Conservation (phyloP, 2,113 vertebrate species). For the Tamias sibiricus region DNA sequence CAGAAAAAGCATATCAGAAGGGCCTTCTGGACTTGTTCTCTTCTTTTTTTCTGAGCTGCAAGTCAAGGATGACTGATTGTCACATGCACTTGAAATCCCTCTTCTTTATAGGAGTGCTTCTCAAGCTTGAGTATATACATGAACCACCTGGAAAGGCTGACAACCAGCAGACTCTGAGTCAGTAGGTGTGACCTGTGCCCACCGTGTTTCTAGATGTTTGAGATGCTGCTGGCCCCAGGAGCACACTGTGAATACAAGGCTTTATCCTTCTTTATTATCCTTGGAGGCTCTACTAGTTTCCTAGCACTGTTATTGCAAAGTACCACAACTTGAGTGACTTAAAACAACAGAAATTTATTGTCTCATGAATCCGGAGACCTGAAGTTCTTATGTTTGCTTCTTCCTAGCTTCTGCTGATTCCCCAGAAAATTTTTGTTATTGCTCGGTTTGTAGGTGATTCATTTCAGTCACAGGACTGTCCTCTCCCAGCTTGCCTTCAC, state of each 20-base stretch:
- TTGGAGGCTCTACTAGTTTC: background rate
- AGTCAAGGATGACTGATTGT: background rate
- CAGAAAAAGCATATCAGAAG: background rate
- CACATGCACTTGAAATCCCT: background rate
- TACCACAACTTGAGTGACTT: background rate
- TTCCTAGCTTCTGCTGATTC: background rate
- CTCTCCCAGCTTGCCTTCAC: background rate
- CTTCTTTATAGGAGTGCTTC: background rate
- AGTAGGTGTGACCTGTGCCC: background rate
- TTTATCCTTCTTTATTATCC: background rate
- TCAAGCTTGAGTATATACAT: background rate
- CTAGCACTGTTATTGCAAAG: background rate
- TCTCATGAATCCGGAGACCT: background rate
- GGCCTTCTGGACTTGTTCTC: background rate
- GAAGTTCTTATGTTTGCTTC: background rate
- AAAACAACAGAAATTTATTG: background rate
- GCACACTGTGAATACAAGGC: background rate
- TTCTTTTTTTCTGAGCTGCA: background rate
- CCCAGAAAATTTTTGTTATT: background rate
- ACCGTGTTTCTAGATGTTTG: accelerated
- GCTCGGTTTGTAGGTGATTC: background rate
- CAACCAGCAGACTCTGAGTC: background rate
- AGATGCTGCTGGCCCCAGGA: background rate
- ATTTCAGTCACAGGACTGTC: background rate
- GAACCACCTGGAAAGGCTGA: background rate